Percentiles rank a stretch among this genome's conserved stretches.
Conservation (phyloP, 2,797 vertebrate genomes). For the Spea hammondii region DNA sequence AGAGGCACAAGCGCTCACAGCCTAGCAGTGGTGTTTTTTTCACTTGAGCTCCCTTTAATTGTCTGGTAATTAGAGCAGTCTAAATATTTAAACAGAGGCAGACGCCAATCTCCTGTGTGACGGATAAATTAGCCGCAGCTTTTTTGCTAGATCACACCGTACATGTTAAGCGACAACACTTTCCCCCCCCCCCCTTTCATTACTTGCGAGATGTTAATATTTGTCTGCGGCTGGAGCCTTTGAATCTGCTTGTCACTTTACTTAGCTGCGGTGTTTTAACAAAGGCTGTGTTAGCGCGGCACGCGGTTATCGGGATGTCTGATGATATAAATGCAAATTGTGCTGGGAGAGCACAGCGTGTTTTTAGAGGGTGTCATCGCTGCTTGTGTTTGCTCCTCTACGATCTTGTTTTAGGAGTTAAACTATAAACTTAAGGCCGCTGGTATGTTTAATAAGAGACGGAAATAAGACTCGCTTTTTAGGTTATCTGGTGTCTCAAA, state of each 20-base stretch:
- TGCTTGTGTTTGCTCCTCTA: too few relatives aligned
- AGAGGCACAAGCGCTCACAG: background rate
- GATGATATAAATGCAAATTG: background rate
- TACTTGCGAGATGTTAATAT: constrained; percentile 10
- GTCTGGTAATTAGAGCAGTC: constrained; percentile 42
- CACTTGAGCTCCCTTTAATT: constrained; percentile 40
- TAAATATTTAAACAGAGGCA: constrained; percentile 45
- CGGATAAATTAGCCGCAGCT: constrained; percentile 14
- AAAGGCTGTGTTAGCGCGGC: background rate
- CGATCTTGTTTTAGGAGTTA: too few relatives aligned
- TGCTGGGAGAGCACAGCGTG: background rate
- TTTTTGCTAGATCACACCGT: background rate
- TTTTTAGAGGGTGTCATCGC: background rate
- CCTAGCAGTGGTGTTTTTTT: constrained; percentile 25
- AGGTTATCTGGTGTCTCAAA: too few relatives aligned
- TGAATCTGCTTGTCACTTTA: constrained; percentile 6
- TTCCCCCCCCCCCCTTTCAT: background rate
- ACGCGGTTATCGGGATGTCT: background rate
- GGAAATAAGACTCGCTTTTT: too few relatives aligned
- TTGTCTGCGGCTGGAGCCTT: background rate
- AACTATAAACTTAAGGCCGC: too few relatives aligned
- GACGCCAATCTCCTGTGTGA: constrained; percentile 27
- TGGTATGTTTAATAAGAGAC: too few relatives aligned
- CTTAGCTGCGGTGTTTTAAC: constrained; percentile 13
- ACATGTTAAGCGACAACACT: background rate